phyloP scores from a whole-genome alignment of 2,888 invertebrate genomes.

The Brachyptera putata region DNA sequence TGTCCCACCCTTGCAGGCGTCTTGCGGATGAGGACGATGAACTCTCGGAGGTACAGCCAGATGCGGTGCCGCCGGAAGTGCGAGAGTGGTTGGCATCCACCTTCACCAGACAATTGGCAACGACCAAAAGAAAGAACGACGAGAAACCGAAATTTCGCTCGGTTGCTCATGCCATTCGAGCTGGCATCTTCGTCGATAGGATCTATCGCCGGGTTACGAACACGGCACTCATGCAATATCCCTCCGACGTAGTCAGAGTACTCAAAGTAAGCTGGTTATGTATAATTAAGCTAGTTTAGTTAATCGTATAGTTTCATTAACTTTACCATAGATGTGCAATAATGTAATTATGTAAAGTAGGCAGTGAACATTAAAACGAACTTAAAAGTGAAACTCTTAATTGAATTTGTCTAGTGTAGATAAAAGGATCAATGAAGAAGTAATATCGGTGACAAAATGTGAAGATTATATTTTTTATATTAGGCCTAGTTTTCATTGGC shows the following conservation, averaged over 20 bases:
- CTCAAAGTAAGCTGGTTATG: conserved; percentile 78
- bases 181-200: conserved; percentile 93
- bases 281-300: no score
- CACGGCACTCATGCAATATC: conserved; percentile 79
- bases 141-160: conserved; percentile 88
- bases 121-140: conserved; percentile 68
- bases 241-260: conserved; percentile 77
- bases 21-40: conserved; percentile 92
- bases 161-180: conserved; percentile 93
- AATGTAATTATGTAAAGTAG: no score
- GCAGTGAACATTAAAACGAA: no score
- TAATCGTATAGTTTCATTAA: no score
- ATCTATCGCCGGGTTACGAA: conserved; percentile 80
- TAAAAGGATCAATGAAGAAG: no score
- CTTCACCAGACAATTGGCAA: conserved; percentile 85
- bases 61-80: conserved; percentile 93
- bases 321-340: no score
- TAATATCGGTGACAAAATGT: no score
- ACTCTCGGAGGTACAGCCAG: conserved; percentile 91
- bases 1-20: conserved; percentile 54
- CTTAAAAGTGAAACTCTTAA: no score
- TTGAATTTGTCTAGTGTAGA: no score
- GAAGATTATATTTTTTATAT: no score
- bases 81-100: conserved; percentile 96
- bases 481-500: no score